Base-by-base conservation (phyloP, 1,140 invertebrate species). In the Sitobion miscanthi region DNA sequence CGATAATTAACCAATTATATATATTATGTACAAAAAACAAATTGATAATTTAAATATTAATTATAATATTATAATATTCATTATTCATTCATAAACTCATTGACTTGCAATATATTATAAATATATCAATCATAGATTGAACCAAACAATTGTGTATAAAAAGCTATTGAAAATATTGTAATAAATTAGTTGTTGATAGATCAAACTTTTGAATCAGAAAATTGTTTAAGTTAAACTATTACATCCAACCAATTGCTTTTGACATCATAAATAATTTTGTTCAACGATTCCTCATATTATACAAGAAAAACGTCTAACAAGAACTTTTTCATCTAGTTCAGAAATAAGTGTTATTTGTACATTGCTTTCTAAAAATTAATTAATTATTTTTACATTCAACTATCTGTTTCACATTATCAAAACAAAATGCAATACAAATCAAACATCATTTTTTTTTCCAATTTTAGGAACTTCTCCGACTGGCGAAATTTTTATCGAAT, bases 401-500 rank as follows among this genome's bases (percentile, higher is more conserved):
- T 14, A n/a, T n/a, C 25, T 69, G 30, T 69, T 69, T n/a, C 62
- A n/a, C 11, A 69, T 4, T 69, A 1, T 69, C 14, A 3, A 69
- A n/a, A 69, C 11, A 30, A 3, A 14, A 30, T 4, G 25, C 11
- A 11, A 5, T 69, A 69, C 62, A 69, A 69, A 69, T n/a, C 4
- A 69, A 69, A 8, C 30, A 30, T 69, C 1, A 9, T 6, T 62
- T 25, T 62, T 25, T 62, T 62, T 62, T 57, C 4, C 23, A 57
- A 69, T n/a, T 69, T n/a, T n/a, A 69, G 62, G 62, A 69, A 96
- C 96, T 14, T 94, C 94, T 94, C 96, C 96, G 30, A 94, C 94
- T 62, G 96, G 96, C 47, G 96, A 96, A 94, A 96, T 96, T 93
- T 94, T 95, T 77, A 85, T 96, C 21, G 94, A 96, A 94, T 94